Evolutionary conservation across 2,113 vertebrate genomes (phyloP), one percentile per base, ranked within the genome.

Genomic region (Ceyx margarethae): DNA sequence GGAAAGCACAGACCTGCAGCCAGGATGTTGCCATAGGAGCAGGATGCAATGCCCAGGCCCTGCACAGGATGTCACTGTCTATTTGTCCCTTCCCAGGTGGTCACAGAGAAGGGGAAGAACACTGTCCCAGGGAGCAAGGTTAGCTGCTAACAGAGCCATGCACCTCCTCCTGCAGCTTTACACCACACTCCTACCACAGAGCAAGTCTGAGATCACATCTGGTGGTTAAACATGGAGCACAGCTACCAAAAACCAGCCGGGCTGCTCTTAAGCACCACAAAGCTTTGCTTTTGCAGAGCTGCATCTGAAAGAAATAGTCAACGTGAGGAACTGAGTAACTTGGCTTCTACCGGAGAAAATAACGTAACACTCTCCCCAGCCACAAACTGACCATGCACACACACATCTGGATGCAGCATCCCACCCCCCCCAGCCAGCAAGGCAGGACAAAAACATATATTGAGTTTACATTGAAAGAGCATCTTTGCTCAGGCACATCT

Each of bases 371-470:
- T 66, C 75, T 62, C 17, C 1, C 60, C 56, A 74, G 15, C 35
- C 78, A 21, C 4, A 0, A 64, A 42, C 61, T 2, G 0, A 69
- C 28, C 6, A 20, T 0, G 15, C 45, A 54, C 56, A 5, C 5
- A 1, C 84, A 35, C 42, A 15, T 31, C 76, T 45, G 67, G 76
- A 58, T 46, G 3, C 28, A 9, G 77, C 3, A 1, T 31, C 69
- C 87, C 82, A 50, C 46, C 58, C 26, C 23, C 76, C 76, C 58
- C 64, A 33, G 35, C 67, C 66, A 20, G 48, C n/a, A 18, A 79
- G 46, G 57, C 91, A 83, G 76, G 9, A 29, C 56, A 73, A n/a
- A 5, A 67, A 61, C 2, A 0, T 13, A 28, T 3, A 25, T 1
- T 3, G 15, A 87, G 35, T 54, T 94, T 21, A 66, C 42, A 50